phyloP scores from a whole-genome alignment of 2,797 vertebrate genomes.

The Heterohyrax brucei region DNA sequence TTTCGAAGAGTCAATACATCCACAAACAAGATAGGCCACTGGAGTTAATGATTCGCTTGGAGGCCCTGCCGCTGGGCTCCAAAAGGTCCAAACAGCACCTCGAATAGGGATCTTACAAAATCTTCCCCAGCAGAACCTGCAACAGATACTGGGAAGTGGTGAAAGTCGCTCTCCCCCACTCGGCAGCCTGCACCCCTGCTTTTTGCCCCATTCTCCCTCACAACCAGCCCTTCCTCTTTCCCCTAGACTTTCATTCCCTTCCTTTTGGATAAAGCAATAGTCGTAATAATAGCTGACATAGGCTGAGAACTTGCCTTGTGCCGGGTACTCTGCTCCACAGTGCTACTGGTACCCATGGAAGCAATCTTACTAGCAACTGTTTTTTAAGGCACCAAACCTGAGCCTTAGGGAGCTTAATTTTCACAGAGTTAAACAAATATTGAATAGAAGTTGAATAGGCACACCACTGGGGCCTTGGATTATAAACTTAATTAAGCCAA shows the following conservation, averaged over 20 bases:
- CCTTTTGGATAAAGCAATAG: not conserved
- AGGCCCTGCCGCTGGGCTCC: constrained; percentile 25
- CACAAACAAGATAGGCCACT: constrained; percentile 71
- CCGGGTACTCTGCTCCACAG: too few species aligned
- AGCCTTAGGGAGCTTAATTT: not conserved
- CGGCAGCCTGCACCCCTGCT: fast-evolving
- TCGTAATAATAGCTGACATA: not conserved
- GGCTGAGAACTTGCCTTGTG: not conserved
- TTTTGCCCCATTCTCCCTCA: not conserved
- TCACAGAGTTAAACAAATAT: not conserved
- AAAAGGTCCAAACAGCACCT: constrained; percentile 87
- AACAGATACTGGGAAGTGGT: constrained; percentile 78
- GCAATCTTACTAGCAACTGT: fast-evolving
- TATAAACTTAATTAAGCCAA: not conserved
- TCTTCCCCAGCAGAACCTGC: constrained; percentile 64
- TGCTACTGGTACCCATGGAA: not conserved
- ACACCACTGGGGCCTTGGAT: not conserved
- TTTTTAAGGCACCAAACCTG: too few species aligned
- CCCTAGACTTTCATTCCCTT: not conserved
- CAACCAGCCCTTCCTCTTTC: not conserved
- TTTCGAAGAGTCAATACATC: constrained; percentile 63
- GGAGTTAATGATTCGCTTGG: constrained; percentile 89
- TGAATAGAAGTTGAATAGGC: not conserved
- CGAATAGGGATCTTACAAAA: constrained; percentile 87
- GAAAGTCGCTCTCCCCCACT: not conserved